Evolutionary conservation across 2,797 vertebrate species (phyloP).

Genomic region (Pangasius larnaudii): DNA sequence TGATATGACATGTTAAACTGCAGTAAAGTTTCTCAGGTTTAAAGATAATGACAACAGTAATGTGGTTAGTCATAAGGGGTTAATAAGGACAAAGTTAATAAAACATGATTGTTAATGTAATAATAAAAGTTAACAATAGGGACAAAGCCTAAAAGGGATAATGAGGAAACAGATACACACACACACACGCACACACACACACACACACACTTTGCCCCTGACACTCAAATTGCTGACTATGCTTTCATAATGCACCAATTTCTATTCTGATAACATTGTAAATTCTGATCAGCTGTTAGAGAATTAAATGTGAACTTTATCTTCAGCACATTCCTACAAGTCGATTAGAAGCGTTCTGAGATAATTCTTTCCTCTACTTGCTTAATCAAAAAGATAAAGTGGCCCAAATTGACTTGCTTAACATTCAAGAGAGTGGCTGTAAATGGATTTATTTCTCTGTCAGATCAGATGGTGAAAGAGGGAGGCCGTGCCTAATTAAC

Average conservation of each 20-base stretch:
- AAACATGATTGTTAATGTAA: background rate
- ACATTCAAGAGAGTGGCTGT: background rate
- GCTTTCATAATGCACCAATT: background rate
- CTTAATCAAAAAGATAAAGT: background rate
- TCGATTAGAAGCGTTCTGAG: background rate
- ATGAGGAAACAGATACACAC: background rate
- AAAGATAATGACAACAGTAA: background rate
- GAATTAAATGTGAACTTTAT: background rate
- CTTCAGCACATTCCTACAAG: background rate
- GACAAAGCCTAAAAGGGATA: background rate
- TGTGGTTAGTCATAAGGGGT: background rate
- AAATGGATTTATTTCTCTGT: constrained; percentile 1
- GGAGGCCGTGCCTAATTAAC: constrained; percentile 63
- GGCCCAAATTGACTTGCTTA: background rate
- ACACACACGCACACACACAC: background rate
- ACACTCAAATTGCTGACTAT: background rate
- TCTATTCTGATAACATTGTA: background rate
- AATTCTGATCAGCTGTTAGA: background rate
- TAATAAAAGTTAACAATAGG: constrained; percentile 12
- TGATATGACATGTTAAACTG: background rate
- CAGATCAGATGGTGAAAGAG: constrained; percentile 1
- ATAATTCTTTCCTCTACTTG: background rate
- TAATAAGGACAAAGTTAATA: background rate
- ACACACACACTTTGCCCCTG: background rate
- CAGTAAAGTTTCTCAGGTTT: background rate